phyloP scores from a whole-genome alignment of 2,888 invertebrate genomes.

The Drosophila mimetica region DNA sequence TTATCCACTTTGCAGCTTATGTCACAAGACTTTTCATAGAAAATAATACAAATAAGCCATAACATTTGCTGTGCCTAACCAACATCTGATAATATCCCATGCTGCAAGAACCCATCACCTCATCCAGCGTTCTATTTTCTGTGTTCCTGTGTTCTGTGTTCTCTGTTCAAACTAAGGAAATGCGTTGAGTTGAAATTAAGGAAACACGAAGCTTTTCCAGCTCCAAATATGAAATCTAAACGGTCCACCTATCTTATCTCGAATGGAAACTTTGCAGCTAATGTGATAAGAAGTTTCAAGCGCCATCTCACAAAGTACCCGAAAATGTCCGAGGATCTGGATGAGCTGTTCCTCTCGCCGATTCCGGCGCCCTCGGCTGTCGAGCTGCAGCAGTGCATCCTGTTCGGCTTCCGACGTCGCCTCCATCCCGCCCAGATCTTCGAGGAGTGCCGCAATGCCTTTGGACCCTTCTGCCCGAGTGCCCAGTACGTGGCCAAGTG shows the following conservation, averaged over 20 bases:
- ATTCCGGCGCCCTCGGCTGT: constrained; percentile 66
- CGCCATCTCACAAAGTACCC: constrained; percentile 47
- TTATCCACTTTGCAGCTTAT: constrained; percentile 1
- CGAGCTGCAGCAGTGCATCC: constrained; percentile 73
- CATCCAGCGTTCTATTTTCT: constrained; percentile 28
- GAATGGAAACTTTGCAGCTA: constrained; percentile 58
- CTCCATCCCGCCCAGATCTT: constrained; percentile 69
- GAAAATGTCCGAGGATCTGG: constrained; percentile 72
- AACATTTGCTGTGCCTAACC: constrained; percentile 61
- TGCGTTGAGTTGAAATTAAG: not conserved
- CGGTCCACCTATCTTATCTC: constrained; percentile 33
- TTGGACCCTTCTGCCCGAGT: constrained; percentile 70
- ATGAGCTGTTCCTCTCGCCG: constrained; percentile 67
- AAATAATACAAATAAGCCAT: constrained; percentile 30
- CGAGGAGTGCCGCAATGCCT: constrained; percentile 69
- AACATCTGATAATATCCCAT: constrained; percentile 41
- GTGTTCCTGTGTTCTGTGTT: constrained; percentile 19
- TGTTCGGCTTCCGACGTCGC: constrained; percentile 70
- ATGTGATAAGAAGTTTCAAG: constrained; percentile 71
- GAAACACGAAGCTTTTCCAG: constrained; percentile 14
- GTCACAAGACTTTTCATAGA: constrained; percentile 5
- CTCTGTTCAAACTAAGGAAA: constrained; percentile 12
- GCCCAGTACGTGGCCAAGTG: constrained; percentile 68
- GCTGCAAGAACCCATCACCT: constrained; percentile 20
- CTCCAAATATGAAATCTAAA: constrained; percentile 15